These are phyloP conservation scores for Acridotheres tristis DNA, from an alignment of 2,797 vertebrate species.

Conservation along the genomic window DNA sequence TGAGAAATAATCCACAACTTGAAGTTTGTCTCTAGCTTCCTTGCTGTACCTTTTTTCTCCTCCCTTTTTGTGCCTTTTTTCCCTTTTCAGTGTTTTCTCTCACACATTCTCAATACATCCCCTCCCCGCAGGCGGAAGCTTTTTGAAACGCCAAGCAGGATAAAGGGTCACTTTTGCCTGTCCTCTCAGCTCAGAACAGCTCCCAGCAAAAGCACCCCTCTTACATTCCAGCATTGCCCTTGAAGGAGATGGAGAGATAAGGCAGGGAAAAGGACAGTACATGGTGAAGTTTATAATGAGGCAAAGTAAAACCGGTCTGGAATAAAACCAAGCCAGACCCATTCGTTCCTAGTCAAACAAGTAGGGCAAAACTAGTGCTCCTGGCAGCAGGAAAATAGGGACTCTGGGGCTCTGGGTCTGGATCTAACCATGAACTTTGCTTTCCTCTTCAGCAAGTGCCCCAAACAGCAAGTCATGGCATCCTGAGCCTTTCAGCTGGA, in stretches of 20 bases:
- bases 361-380: neutral
- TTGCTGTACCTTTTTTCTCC: neutral
- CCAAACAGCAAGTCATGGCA: neutral
- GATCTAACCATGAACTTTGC: neutral
- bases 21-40: constrained; percentile 49
- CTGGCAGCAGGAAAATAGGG: neutral
- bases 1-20: constrained; percentile 57
- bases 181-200: neutral
- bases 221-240: neutral
- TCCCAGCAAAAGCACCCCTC: neutral
- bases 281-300: constrained; percentile 3
- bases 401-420: neutral
- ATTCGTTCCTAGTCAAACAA: neutral
- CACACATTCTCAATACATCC: constrained; percentile 15
- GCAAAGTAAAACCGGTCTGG: neutral
- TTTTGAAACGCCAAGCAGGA: neutral
- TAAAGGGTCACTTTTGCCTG: neutral
- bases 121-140: neutral
- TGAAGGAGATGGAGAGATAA: neutral
- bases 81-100: constrained; percentile 43
- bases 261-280: neutral
- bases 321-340: constrained; percentile 6
- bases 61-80: constrained; percentile 22
- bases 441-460: neutral
- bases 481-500: neutral